Percentiles rank a stretch among this genome's conserved stretches.
Evolutionary conservation across 2,888 invertebrate species (phyloP).

Genomic region (Pocota personata): DNA sequence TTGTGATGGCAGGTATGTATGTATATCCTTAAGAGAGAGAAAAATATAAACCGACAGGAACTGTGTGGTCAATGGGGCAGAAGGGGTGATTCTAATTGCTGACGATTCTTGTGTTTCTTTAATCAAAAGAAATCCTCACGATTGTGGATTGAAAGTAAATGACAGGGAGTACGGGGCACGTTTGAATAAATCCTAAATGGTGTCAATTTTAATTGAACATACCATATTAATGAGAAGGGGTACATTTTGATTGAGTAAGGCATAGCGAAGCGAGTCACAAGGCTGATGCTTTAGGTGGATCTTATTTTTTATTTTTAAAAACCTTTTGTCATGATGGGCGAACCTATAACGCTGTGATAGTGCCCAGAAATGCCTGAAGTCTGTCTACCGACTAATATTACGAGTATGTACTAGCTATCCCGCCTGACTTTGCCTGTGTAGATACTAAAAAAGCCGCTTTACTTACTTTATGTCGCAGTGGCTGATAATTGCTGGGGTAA

Average conservation of each 20-base stretch:
- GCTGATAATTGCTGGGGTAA: too few relatives aligned
- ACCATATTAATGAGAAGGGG: not conserved
- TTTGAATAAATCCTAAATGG: conserved; percentile 32
- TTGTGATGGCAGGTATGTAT: conserved; percentile 16
- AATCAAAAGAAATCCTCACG: conserved; percentile 38
- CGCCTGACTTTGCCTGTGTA: too few relatives aligned
- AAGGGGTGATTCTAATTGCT: conserved; percentile 63
- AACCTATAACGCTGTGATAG: too few relatives aligned
- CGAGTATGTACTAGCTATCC: too few relatives aligned
- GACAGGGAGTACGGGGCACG: not conserved
- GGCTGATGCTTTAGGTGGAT: not conserved
- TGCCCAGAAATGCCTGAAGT: too few relatives aligned
- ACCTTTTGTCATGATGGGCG: too few relatives aligned
- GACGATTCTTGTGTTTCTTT: conserved; percentile 42
- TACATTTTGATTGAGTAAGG: not conserved
- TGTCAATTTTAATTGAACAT: conserved; percentile 53
- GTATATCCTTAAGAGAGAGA: conserved; percentile 34
- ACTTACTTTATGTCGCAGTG: too few relatives aligned
- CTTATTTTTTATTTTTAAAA: too few relatives aligned
- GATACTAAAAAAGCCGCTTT: too few relatives aligned
- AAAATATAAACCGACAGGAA: not conserved
- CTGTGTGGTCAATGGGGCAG: conserved; percentile 47
- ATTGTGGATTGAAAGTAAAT: conserved; percentile 1
- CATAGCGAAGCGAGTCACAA: not conserved
- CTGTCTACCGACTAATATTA: too few relatives aligned